These are phyloP conservation scores for Myanophis thanlyinensis DNA, from an alignment of 2,113 vertebrate genomes.

Conservation along the genomic window DNA sequence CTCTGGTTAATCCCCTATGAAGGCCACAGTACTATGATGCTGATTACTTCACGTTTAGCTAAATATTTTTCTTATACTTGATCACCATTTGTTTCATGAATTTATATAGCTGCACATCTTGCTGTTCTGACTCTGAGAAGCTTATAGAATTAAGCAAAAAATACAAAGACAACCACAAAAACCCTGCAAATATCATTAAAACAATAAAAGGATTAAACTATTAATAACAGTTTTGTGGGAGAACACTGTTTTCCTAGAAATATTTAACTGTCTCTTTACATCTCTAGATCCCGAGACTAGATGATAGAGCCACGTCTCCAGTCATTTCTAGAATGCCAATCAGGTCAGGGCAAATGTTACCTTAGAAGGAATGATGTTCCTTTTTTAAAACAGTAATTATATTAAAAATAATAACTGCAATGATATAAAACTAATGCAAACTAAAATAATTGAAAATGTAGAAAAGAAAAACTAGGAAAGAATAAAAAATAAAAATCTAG, in stretches of 20 bases:
- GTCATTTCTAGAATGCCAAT: not conserved
- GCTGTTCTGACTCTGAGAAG: not conserved
- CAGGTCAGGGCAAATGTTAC: too few relatives aligned
- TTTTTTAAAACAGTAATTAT: not conserved
- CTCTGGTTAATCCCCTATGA: not conserved
- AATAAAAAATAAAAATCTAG: not conserved
- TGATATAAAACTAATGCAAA: not conserved
- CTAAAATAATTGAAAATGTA: not conserved
- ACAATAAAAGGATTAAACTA: not conserved
- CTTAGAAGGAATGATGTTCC: not conserved
- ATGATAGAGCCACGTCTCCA: not conserved
- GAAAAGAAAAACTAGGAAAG: not conserved
- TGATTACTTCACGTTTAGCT: not conserved
- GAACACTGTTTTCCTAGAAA: not conserved
- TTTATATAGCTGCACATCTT: not conserved
- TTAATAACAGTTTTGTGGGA: not conserved
- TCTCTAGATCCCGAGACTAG: not conserved
- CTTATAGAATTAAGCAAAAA: not conserved
- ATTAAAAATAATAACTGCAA: not conserved
- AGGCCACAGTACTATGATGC: not conserved
- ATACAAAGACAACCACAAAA: not conserved
- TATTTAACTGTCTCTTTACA: not conserved
- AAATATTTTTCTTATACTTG: not conserved
- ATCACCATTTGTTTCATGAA: not conserved
- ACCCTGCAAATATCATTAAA: not conserved